These are phyloP conservation scores for Epirrhoe tristata DNA, from an alignment of 2,888 invertebrate genomes.

Conservation along the genomic window DNA sequence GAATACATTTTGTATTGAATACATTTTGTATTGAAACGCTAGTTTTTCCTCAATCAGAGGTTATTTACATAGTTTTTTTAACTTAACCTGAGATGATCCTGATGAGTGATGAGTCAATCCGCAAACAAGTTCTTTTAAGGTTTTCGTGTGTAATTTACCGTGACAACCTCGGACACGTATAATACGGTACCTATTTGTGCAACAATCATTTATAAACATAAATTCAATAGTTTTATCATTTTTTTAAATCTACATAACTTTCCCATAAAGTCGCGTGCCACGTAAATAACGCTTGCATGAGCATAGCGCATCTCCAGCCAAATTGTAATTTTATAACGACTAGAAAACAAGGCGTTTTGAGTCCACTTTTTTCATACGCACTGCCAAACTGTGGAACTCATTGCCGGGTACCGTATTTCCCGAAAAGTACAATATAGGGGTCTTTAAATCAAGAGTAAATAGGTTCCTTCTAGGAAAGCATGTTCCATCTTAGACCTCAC, in stretches of 20 bases:
- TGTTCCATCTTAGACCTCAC: too few relatives aligned
- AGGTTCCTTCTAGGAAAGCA: too few relatives aligned
- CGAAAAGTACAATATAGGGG: too few relatives aligned
- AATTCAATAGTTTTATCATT: too few relatives aligned
- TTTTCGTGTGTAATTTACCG: conserved; percentile 6
- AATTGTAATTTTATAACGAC: background rate
- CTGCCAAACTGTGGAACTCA: too few relatives aligned
- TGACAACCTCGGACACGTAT: background rate
- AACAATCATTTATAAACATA: background rate
- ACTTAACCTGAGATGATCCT: background rate
- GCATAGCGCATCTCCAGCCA: background rate
- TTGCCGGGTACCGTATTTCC: too few relatives aligned
- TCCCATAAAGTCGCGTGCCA: background rate
- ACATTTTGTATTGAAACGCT: background rate
- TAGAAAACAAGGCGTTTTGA: too few relatives aligned
- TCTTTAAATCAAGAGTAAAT: too few relatives aligned
- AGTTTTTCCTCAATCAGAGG: conserved; percentile 23
- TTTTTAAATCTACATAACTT: too few relatives aligned
- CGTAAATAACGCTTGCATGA: conserved; percentile 12
- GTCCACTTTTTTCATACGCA: too few relatives aligned
- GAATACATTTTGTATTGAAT: conserved; percentile 5
- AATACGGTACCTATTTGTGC: background rate
- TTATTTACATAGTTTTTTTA: conserved; percentile 14
- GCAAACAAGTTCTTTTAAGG: background rate
- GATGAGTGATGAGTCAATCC: conserved; percentile 7